Evolutionary conservation across 2,888 invertebrate genomes (phyloP), one percentile per base, ranked within the genome.

Genomic region (Orchesellides sinensis): DNA sequence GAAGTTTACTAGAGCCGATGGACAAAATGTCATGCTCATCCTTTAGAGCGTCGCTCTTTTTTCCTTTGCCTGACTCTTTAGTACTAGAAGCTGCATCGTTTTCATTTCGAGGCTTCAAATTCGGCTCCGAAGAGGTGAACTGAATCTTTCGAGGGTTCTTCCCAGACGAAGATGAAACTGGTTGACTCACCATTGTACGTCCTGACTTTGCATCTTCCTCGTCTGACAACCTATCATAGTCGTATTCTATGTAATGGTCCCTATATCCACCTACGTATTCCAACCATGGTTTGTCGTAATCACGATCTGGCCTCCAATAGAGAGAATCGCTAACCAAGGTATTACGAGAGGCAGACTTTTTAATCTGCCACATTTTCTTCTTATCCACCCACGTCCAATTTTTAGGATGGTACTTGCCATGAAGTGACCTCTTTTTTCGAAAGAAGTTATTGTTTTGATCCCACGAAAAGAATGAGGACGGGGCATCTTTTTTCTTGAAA

Each of bases 211-310:
- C 68, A 6, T 70, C 70, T 0, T 70, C 66, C 25, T 74, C 82
- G 2, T 84, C 70, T n/a, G 25, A 54, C 12, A 74, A 35, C 4
- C 69, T 17, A 4, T 65, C 74, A 10, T 74, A 65, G 29, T 70
- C 74, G 23, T 63, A 79, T 2, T 61, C 40, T 12, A 70, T 27
- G 12, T 61, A 65, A 40, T 68, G 59, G 19, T 79, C 66, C 0
- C 32, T 8, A 23, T 32, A 79, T 27, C 83, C 83, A 21, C 84
- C 84, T 29, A 77, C 63, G 23, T 84, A 84, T 52, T 84, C 82
- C 17, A 80, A 27, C 84, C 84, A 84, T n/a, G 84, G 84, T 27
- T 84, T 84, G 54, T 84, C 84, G 52, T 84, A 84, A 66, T 84
- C 84, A 54, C 84, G 56, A 14, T 83, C 84, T 3, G 84, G 79